Evolutionary conservation across 2,797 vertebrate species (phyloP), one percentile per base, ranked within the genome.

Genomic region (Oceanodroma leucorhoa): DNA sequence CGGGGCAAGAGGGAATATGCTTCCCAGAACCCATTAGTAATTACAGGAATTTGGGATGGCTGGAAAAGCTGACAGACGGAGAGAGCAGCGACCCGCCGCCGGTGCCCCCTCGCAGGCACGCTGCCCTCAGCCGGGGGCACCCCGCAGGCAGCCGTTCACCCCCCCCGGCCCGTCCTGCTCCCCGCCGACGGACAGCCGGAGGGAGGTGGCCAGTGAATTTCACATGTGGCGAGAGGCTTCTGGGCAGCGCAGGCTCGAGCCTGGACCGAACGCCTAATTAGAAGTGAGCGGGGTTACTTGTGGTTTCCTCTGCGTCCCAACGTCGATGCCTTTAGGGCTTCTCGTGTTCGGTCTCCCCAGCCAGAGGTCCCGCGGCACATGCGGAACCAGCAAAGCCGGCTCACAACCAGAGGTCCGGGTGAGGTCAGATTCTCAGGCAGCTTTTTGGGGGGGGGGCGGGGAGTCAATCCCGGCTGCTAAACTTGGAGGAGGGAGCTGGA

Each of bases 381-480:
- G 21, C 0, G 2, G 48, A 69, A 23, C 32, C 50, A 54, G 65
- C 85, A 15, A 1, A 12, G 48, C 24, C 9, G 0, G 43, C 77
- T 76, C 62, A 1, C 34, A 14, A 40, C 11, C 73, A 54, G 77
- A 40, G 95, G 30, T 34, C 90, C 2, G 45, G 4, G 0, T 1
- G 6, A 72, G 91, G 85, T 34, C 92, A 76, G 61, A 0, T 48
- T 45, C 95, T 30, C 91, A 67, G 89, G 86, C 88, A 79, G 90
- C 26, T 8, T 73, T 46, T 7, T 21, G 5, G 1, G 19, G 36
- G n/a, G n/a, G 23, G 48, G 30, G 13, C 0, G 2, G 43, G 78
- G 57, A 50, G 43, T 22, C 46, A 45, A 5, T 55, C 9, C 89
- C 2, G 9, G 43, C 71, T 67, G 70, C 83, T 34, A 3, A 46